Base-by-base conservation (phyloP, 2,797 vertebrate genomes). In the Cetoscarus ocellatus region DNA sequence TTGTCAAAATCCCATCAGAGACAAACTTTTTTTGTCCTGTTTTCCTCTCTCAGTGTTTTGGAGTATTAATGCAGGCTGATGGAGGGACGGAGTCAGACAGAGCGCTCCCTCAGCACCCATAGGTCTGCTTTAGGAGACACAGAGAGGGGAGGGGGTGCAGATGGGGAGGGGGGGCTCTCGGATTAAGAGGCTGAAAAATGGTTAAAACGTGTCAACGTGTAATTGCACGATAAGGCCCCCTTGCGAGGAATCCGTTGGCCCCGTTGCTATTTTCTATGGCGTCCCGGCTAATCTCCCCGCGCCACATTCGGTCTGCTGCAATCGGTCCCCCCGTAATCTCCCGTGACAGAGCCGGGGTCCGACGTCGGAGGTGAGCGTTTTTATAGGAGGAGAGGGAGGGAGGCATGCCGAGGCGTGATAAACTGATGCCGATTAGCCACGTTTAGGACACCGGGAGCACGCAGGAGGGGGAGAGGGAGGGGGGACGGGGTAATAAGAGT, bases 121-220 rank as follows among this genome's bases (percentile, higher is more conserved):
- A 85, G 86, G 84, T 96, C 95, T 94, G 94, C 95, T 96, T 96
- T 95, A 96, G 95, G 96, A 96, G 96, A 78, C 70, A 50, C 57
- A 51, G 36, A 52, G 56, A 64, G 68, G 57, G 71, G 53, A 17
- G 14, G 64, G 35, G 62, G 61, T 55, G 69, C 61, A 45, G 40
- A 17, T 0, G 10, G n/a, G 64, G 34, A 65, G 35, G 17, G 70
- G 70, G 70, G 94, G 94, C 90, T 76, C 90, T 92, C 95, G 97
- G 97, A 98, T 99, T 98, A 99, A 97, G 96, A 97, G 96, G 96
- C 97, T 96, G 97, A 95, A 96, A 96, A 97, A 97, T 96, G 96
- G 96, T 96, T 96, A 96, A 91, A 96, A 97, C 96, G 95, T 97
- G 96, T 97, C 97, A 97, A 97, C 97, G 96, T 98, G 97, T 97